Conservation (phyloP, 1,140 invertebrate genomes). For the Brachionus manjavacas region DNA sequence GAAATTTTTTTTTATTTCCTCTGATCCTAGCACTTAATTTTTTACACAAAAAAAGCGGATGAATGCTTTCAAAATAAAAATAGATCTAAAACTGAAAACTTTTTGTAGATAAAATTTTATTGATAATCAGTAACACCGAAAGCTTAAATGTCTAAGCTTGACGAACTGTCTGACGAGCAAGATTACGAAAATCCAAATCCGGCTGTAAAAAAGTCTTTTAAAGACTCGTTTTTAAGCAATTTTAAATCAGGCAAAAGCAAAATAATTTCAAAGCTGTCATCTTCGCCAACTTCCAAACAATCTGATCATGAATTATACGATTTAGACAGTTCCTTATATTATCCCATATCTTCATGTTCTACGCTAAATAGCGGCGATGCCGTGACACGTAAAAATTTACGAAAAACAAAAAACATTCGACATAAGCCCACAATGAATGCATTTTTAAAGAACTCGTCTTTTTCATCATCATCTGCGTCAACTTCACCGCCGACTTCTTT, state of each 20-base stretch:
- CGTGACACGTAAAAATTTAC: neutral
- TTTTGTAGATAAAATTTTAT: neutral
- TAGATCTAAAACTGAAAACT: neutral
- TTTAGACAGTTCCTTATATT: neutral
- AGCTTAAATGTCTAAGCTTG: neutral
- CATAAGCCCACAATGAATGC: neutral
- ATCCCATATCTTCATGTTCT: neutral
- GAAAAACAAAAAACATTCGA: neutral
- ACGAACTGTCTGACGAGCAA: neutral
- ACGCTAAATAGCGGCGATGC: neutral
- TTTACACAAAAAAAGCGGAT: neutral
- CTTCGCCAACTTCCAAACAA: neutral
- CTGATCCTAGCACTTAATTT: neutral
- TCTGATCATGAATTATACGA: neutral
- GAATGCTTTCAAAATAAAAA: neutral
- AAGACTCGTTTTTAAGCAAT: constrained; percentile 22
- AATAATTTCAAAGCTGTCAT: constrained; percentile 12
- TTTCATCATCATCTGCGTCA: constrained; percentile 14
- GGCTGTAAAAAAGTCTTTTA: neutral
- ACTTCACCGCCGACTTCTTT: neutral
- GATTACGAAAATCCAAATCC: neutral
- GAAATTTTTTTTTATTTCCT: neutral
- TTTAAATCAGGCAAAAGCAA: constrained; percentile 1
- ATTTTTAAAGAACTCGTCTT: constrained; percentile 18
- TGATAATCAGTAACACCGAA: neutral